Conservation (phyloP, 1,140 invertebrate species). For the Daktulosphaira vitifoliae region DNA sequence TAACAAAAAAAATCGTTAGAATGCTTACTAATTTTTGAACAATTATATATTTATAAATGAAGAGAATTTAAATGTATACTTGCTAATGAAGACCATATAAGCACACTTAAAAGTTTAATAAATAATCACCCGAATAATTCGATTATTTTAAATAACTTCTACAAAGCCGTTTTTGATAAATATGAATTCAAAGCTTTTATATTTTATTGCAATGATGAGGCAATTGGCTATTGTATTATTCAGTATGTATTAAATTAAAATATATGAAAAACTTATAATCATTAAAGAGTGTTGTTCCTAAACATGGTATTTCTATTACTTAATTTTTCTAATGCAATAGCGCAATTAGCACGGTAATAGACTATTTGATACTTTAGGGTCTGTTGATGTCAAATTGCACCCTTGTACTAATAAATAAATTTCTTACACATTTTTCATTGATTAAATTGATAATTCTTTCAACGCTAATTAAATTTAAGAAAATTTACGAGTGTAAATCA, state of each 20-base stretch:
- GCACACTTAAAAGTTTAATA: neutral
- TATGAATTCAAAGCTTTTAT: conserved; percentile 9
- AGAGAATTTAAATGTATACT: neutral
- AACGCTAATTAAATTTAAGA: too few species aligned
- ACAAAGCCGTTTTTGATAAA: conserved; percentile 13
- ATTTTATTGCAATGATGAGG: neutral
- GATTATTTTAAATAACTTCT: neutral
- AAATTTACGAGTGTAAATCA: too few species aligned
- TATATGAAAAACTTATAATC: neutral
- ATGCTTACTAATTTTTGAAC: neutral
- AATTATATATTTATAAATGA: neutral
- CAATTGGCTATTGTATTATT: conserved; percentile 19
- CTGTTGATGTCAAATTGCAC: too few species aligned
- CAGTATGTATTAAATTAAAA: neutral
- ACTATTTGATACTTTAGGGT: too few species aligned
- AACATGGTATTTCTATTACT: too few species aligned
- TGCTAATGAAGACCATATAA: conserved; percentile 4
- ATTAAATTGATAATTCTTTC: too few species aligned
- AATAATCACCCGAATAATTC: neutral
- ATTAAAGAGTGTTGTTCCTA: too few species aligned
- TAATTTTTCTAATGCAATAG: too few species aligned
- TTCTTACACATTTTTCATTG: too few species aligned
- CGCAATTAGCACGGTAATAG: too few species aligned
- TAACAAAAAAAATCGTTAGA: neutral
- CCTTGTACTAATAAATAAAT: too few species aligned